Evolutionary conservation across 1,140 invertebrate species (phyloP).

Genomic region (Probaryconus sp.): DNA sequence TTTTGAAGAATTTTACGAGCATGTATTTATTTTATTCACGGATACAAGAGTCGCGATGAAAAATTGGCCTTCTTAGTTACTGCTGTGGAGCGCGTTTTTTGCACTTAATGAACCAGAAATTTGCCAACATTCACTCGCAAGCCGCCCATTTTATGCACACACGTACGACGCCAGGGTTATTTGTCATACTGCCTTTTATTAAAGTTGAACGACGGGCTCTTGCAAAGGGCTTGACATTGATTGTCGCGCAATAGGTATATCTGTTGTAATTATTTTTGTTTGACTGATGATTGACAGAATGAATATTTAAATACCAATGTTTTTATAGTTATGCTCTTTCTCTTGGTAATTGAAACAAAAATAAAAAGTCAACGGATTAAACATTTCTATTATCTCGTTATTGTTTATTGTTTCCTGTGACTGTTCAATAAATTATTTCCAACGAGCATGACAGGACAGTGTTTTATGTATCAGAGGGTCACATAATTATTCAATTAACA

Average conservation of each 20-base stretch:
- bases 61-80: conserved; percentile 36
- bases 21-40: not conserved
- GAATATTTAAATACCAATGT: conserved; percentile 38
- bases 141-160: conserved; percentile 34
- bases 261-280: conserved; percentile 43
- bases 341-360: conserved; percentile 3
- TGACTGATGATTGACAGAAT: conserved; percentile 39
- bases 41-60: conserved; percentile 23
- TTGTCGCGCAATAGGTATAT: conserved; percentile 29
- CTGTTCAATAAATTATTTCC: not conserved
- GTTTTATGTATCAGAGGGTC: too few species aligned
- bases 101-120: conserved; percentile 50
- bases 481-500: too few species aligned
- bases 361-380: conserved; percentile 27
- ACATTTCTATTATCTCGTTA: conserved; percentile 13
- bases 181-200: conserved; percentile 41
- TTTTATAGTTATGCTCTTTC: not conserved
- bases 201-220: conserved; percentile 34
- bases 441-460: not conserved
- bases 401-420: conserved; percentile 20
- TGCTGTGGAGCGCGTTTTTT: conserved; percentile 35
- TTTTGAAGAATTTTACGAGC: conserved; percentile 15
- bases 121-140: conserved; percentile 34
- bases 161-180: conserved; percentile 15
- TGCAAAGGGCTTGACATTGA: conserved; percentile 33